A percentile compares a stretch with the other conserved stretches of the same genome.
These are phyloP conservation scores for Bembecia ichneumoniformis DNA, from an alignment of 2,888 invertebrate genomes.

Conservation along the genomic window DNA sequence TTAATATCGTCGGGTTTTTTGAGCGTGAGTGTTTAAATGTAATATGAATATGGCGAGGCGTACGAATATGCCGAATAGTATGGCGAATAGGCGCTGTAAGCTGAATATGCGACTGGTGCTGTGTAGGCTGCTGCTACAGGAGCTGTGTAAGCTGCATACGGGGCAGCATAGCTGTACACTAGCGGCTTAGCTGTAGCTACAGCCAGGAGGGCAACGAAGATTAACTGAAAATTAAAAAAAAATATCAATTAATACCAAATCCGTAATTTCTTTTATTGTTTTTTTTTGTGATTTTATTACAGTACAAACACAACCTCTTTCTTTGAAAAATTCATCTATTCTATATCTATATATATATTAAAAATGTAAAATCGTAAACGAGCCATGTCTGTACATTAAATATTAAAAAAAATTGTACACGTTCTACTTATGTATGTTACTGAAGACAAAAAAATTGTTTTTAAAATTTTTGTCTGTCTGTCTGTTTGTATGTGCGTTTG, in stretches of 20 bases:
- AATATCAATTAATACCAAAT: not conserved
- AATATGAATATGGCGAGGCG: slow-evolving; percentile 33
- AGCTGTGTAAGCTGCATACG: slow-evolving; percentile 29
- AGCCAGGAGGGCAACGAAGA: slow-evolving; percentile 47
- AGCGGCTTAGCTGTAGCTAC: slow-evolving; percentile 47
- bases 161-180: slow-evolving; percentile 1
- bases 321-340: too few relatives aligned
- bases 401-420: too few relatives aligned
- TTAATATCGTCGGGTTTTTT: not conserved
- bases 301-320: too few relatives aligned
- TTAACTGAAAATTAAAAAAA: slow-evolving; percentile 26
- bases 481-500: too few relatives aligned
- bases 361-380: too few relatives aligned
- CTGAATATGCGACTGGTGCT: slow-evolving; percentile 29
- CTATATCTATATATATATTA: too few relatives aligned
- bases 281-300: too few relatives aligned
- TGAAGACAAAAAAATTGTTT: too few relatives aligned
- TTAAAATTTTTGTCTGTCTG: too few relatives aligned
- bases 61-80: slow-evolving; percentile 34
- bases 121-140: slow-evolving; percentile 31
- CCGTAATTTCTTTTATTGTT: too few relatives aligned
- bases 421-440: too few relatives aligned
- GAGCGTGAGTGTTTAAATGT: slow-evolving; percentile 8
- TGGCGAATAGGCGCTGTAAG: slow-evolving; percentile 37
- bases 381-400: too few relatives aligned